Base-by-base conservation (phyloP, 2,113 vertebrate species). In the Pedetes capensis region DNA sequence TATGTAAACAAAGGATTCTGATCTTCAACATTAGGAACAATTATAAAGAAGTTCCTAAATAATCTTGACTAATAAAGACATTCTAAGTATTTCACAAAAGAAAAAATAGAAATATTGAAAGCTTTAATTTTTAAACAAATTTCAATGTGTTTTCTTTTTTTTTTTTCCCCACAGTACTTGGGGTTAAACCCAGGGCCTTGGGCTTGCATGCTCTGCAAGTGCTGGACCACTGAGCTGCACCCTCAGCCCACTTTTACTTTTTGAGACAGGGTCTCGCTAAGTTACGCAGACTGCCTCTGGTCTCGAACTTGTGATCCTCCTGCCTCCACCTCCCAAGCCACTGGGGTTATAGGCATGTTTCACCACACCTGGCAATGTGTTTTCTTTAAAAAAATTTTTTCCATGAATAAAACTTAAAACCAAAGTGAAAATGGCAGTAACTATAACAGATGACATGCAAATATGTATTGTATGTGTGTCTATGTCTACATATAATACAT, bases 11-110 rank as follows among this genome's bases (percentile, higher is more conserved):
- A 86, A 85, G 22, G 92, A 34, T 49, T n/a, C 63, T 68, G 17
- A 5, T 47, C 69, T 55, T 42, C 44, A 83, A 79, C 53, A 79
- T 29, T 49, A 85, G 71, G 2, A 32, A 69, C 74, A 85, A 42
- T 34, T 9, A 74, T 49, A 57, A 39, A 3, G 79, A 29, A 86
- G 59, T 85, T 68, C 74, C 79, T 90, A 79, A 63, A 39, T 79
- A 71, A 47, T 64, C 47, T 61, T 75, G 14, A 76, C 64, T 34
- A 66, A 74, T 37, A 34, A 84, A 89, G 8, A 2, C 9, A 64
- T 84, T 84, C 34, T 76, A 66, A 95, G 39, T 63, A 93, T 68
- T 86, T 81, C 74, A 86, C 34, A 59, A 86, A 86, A 22, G 49
- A 59, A 80, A 89, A 17, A 66, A 85, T 20, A 69, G 18, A 61